Evolutionary conservation across 2,113 vertebrate genomes (phyloP), one percentile per base, ranked within the genome.

Genomic region (Ramphastos sulfuratus): DNA sequence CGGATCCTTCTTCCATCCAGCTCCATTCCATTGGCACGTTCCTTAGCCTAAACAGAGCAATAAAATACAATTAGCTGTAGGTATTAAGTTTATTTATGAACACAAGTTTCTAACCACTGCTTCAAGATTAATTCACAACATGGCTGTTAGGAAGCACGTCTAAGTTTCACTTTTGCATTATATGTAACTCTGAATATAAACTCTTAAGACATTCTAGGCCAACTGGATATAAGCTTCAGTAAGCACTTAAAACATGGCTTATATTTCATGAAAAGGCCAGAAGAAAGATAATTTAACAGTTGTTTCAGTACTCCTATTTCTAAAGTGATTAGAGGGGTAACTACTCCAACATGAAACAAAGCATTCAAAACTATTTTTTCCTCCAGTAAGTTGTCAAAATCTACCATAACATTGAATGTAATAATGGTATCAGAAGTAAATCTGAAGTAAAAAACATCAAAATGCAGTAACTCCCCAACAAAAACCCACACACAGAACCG

Each of bases 21-120:
- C 91, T 99, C 99, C 99, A 99, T 99, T 90, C 99, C 99, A 93
- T 99, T 99, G 63, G 99, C 99, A 96, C 98, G 98, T 66, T 99
- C 99, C 95, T 99, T 99, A 59, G 99, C 99, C 99, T 99, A 63
- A 60, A 54, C 5, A 23, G 44, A 70, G 20, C 1, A 18, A 72
- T 2, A 58, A 42, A 88, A 89, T 13, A 74, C 11, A 59, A 19
- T 17, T 1, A 64, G 50, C 37, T 88, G 5, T 15, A 82, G 13
- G 6, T 15, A 63, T 6, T 11, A 73, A 35, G 12, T 56, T 52
- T 0, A 66, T 16, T 33, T 33, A 74, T 3, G 20, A 74, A 35
- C 25, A 20, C 1, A 1, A 5, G 15, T 33, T 79, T 58, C 15
- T 50, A 79, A 55, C 4, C 18, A 28, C 15, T 52, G 63, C 50